Evolutionary conservation across 2,113 vertebrate genomes (phyloP), one percentile per base, ranked within the genome.

Genomic region (Labrus mixtus): DNA sequence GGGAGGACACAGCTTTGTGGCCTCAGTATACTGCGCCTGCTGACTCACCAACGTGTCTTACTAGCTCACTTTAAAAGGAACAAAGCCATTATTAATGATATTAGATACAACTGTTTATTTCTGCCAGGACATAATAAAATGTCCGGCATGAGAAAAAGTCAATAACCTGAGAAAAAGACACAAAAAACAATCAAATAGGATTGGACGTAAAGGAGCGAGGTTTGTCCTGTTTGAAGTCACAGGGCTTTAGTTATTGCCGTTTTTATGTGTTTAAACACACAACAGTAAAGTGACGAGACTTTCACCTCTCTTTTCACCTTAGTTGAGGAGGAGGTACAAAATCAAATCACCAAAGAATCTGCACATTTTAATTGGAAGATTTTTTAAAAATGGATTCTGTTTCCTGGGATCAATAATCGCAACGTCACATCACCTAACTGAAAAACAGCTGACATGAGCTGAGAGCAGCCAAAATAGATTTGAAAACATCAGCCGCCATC

Each of bases 1-100:
- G 56, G 61, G 59, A 75, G 64, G 50, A 70, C 37, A 25, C 8
- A 11, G 41, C 5, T 16, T 33, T 13, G 10, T n/a, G 4, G 55
- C 57, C 17, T 41, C 10, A 1, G 20, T 70, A 4, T 2, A 59
- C 20, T 48, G 58, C 20, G 43, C 36, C 29, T 53, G 15, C 55
- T 56, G 59, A 74, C 64, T 78, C 60, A 55, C 53, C 1, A 4
- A 11, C 68, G 23, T 22, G 20, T 13, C 25, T 25, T 19, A 45
- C 54, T 22, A 23, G 55, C 25, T 59, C 43, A 37, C 25, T 57
- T 29, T 20, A 58, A 36, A 33, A 51, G 36, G 1, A 73, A 10
- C 10, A 36, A 48, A 37, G n/a, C 6, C 10, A 10, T 57, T 10
- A 17, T 57, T 57, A n/a, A 41, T 20, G 45, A 39, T 11, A 11